A percentile compares a stretch with the other conserved stretches of the same genome.
Evolutionary conservation across 2,888 invertebrate genomes (phyloP).

Genomic region (Drosophila algonquin): DNA sequence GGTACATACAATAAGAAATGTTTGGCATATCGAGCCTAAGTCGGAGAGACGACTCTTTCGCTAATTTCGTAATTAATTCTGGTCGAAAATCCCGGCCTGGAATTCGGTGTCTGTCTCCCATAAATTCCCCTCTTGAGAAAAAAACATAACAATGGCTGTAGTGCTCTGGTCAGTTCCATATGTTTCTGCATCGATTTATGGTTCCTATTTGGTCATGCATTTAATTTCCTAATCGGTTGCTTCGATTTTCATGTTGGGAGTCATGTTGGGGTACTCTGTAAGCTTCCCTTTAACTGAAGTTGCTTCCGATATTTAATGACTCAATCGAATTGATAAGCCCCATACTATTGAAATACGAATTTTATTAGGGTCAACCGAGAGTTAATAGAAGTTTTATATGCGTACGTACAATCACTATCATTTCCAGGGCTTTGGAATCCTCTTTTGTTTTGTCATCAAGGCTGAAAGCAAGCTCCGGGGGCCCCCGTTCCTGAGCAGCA

Average conservation of each 20-base stretch:
- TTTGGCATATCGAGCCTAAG: constrained; percentile 17
- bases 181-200: constrained; percentile 53
- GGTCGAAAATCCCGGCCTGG: constrained; percentile 34
- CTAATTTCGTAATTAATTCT: constrained; percentile 63
- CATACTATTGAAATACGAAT: constrained; percentile 27
- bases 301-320: constrained; percentile 19
- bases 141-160: neutral
- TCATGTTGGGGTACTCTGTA: neutral
- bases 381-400: constrained; percentile 5
- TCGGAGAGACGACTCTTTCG: constrained; percentile 9
- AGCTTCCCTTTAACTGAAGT: constrained; percentile 14
- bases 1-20: constrained; percentile 33
- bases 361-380: constrained; percentile 38
- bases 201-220: constrained; percentile 28
- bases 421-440: constrained; percentile 82
- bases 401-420: constrained; percentile 3
- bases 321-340: constrained; percentile 18
- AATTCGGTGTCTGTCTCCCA: constrained; percentile 13
- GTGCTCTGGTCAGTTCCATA: constrained; percentile 10
- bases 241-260: constrained; percentile 7
- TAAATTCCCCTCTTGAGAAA: constrained; percentile 31
- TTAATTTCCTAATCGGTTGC: constrained; percentile 40
- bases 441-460: constrained; percentile 83
- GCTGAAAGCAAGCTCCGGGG: constrained; percentile 81
- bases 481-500: constrained; percentile 65